A percentile compares a stretch with the other conserved stretches of the same genome.
Evolutionary conservation across 2,113 vertebrate species (phyloP).

Genomic region (Entelurus aequoreus): DNA sequence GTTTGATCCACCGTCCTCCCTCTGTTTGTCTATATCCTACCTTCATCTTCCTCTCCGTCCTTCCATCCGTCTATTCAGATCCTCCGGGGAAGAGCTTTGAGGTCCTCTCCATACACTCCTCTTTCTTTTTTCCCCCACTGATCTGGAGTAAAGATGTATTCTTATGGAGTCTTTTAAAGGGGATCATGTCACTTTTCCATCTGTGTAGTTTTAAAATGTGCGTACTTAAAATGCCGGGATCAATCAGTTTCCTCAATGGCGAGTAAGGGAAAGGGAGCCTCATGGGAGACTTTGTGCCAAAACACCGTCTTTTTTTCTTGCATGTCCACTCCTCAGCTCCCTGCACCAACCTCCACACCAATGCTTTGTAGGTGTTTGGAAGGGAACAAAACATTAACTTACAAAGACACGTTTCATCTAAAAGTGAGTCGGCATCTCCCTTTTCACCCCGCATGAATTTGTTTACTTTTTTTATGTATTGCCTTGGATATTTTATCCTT

Average conservation of each 20-base stretch:
- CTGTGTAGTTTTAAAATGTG: constrained; percentile 19
- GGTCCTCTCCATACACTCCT: constrained; percentile 16
- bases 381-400: constrained; percentile 32
- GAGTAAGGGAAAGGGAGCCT: constrained; percentile 15
- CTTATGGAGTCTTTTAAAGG: constrained; percentile 39
- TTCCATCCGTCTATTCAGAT: constrained; percentile 29
- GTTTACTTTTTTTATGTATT: constrained; percentile 1
- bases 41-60: constrained; percentile 42
- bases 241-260: constrained; percentile 2
- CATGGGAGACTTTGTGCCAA: constrained; percentile 35
- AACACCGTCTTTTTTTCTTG: constrained; percentile 33
- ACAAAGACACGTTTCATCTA: constrained; percentile 14
- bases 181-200: constrained; percentile 20
- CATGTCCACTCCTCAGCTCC: constrained; percentile 10
- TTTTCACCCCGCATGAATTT: not conserved
- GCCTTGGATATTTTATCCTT: not conserved
- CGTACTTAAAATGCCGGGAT: not conserved
- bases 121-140: constrained; percentile 6
- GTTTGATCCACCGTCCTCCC: constrained; percentile 36
- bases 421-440: not conserved
- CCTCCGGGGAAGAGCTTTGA: constrained; percentile 34
- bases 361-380: constrained; percentile 26
- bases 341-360: not conserved
- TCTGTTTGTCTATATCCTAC: constrained; percentile 41
- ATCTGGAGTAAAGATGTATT: constrained; percentile 38